Conservation (phyloP, 1,140 invertebrate genomes). For the Theocolax elegans region DNA sequence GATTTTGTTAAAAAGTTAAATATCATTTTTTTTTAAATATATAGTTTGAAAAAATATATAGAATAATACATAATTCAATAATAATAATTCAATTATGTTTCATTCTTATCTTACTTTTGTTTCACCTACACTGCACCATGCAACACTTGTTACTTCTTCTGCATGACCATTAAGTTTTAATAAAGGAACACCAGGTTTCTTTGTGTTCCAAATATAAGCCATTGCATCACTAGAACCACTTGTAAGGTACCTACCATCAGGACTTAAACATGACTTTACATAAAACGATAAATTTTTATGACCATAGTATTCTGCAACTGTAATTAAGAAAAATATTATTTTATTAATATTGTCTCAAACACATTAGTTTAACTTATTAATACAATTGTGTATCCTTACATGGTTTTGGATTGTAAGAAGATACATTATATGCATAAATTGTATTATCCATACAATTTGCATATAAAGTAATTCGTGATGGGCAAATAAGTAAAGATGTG, state of each 20-base stretch:
- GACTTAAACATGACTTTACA: constrained; percentile 83
- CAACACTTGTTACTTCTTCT: constrained; percentile 87
- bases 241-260: constrained; percentile 81
- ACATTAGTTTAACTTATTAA: background rate
- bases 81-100: constrained; percentile 1
- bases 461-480: constrained; percentile 75
- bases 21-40: too few species aligned
- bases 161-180: constrained; percentile 78
- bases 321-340: constrained; percentile 37
- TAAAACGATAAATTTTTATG: constrained; percentile 84
- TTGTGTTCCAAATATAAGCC: constrained; percentile 86
- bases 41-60: too few species aligned
- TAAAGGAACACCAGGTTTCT: constrained; percentile 72
- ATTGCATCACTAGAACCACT: constrained; percentile 86
- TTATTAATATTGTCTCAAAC: constrained; percentile 3
- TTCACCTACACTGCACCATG: constrained; percentile 74
- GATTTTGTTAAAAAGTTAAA: too few species aligned
- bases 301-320: constrained; percentile 68
- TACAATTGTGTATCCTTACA: constrained; percentile 52
- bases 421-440: constrained; percentile 86
- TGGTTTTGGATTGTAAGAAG: constrained; percentile 76
- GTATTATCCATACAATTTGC: constrained; percentile 87
- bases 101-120: constrained; percentile 61
- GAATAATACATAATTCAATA: background rate
- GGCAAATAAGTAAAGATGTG: constrained; percentile 83